Base-by-base conservation (phyloP, 2,113 vertebrate species). In the Pollachius pollachius region DNA sequence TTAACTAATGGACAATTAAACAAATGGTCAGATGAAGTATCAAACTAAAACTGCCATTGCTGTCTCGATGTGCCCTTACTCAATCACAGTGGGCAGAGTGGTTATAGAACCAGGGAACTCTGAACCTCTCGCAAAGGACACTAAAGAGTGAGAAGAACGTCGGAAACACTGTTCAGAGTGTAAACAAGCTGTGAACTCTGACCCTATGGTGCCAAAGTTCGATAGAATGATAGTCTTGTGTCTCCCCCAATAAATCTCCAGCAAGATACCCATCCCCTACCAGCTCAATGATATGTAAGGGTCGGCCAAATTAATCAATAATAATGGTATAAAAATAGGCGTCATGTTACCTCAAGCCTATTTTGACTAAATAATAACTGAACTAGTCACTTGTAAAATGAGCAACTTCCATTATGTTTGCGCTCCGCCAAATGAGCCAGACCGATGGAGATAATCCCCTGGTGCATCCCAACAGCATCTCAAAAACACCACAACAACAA, bases 1-100 rank as follows among this genome's bases (percentile, higher is more conserved):
- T 87, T 85, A 70, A 74, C 84, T 87, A 86, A 88, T 88, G 85
- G 81, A 85, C 74, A 81, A 89, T 90, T 88, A 87, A 89, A 87
- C 76, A 84, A 88, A 90, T 84, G 82, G 76, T 80, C 78, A 81
- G 81, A 81, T 74, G 84, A 87, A 67, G 84, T 72, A 84, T 82
- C 77, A 77, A 79, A 72, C 81, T 80, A 84, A 79, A 77, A 85
- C 83, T 85, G 73, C 70, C 82, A 68, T 80, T 62, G 65, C 60
- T 72, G 77, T 79, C 81, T 85, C 75, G 67, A 54, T 37, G 67
- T 67, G 71, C 62, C 23, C 65, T 70, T 75, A 68, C 71, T 80
- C 64, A 69, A 73, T 81, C 84, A 75, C 4, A 18, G 34, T 21
- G 52, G 56, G 27, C 61, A 16, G 23, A 67, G 64, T 64, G 61